Evolutionary conservation across 2,888 invertebrate species (phyloP).

Genomic region (Chalcis sispes): DNA sequence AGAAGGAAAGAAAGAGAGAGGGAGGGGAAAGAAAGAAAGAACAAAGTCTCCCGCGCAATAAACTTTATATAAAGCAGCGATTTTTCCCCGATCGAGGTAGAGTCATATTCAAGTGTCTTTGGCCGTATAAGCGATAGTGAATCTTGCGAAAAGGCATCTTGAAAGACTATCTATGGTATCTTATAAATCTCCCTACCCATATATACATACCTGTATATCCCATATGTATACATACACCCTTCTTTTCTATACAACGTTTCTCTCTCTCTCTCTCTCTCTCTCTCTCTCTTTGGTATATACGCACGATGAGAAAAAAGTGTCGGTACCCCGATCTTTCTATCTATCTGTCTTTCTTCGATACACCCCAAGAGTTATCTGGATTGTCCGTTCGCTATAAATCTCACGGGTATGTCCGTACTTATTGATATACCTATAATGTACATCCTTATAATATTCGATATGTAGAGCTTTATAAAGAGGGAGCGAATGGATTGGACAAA

Average conservation of each 20-base stretch:
- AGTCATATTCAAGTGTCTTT: constrained; percentile 58
- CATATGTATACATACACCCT: too few species aligned
- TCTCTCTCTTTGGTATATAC: neutral
- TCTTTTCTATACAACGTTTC: too few species aligned
- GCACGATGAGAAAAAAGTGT: neutral
- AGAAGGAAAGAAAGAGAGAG: constrained; percentile 13
- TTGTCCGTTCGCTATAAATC: constrained; percentile 43
- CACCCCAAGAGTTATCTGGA: constrained; percentile 52
- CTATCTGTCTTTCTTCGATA: constrained; percentile 11
- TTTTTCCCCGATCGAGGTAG: constrained; percentile 48
- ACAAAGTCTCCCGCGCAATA: constrained; percentile 42
- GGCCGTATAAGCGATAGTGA: constrained; percentile 47
- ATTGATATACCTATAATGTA: too few species aligned
- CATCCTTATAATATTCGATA: too few species aligned
- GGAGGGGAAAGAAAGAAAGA: constrained; percentile 15
- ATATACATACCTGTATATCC: too few species aligned
- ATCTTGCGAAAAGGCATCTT: constrained; percentile 55
- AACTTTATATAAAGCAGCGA: constrained; percentile 37
- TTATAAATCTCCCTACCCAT: constrained; percentile 56
- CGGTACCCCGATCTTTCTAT: neutral
- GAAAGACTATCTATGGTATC: constrained; percentile 55
- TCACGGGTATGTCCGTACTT: too few species aligned
- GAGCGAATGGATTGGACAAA: too few species aligned
- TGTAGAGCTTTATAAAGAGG: too few species aligned
- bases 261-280: constrained; percentile 22